Evolutionary conservation across 2,888 invertebrate species (phyloP), one percentile per base, ranked within the genome.

Genomic region (Xanthia togata): DNA sequence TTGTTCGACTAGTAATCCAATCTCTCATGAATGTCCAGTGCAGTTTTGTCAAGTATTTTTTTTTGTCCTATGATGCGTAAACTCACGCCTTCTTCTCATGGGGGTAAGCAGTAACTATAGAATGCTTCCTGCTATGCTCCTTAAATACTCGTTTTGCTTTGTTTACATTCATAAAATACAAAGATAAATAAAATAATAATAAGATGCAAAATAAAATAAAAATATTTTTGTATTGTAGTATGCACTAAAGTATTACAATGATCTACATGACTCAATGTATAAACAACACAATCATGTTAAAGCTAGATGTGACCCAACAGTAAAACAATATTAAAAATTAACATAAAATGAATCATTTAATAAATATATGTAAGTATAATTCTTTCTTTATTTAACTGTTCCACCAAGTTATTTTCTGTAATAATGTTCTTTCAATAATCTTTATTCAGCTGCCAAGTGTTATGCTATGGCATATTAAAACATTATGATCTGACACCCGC

Each of bases 391-490:
- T 78, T 79, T 67, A 76, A 78, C 70, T 79, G 31, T 79, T 65
- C 71, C 77, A 85, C 72, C 78, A 87, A 73, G 81, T 78, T 31
- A n/a, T 50, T 44, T 71, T 74, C 62, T 69, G 63, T 78, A 70
- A 72, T 67, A 65, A 44, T 69, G 20, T 76, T 81, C 72, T 71
- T 82, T 78, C 64, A 87, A 86, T 69, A 88, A 85, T 85, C 86
- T 91, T 91, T 89, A 76, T 55, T 81, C 87, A 89, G 82, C 72
- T 89, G 89, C 11, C 47, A 59, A 78, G 41, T 82, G 78, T 84
- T 73, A 76, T 74, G 57, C 77, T 79, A 76, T 9, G 26, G 72
- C 73, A 69, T 70, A 82, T 78, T 84, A 82, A 83, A 83, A 79
- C 41, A 77, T 76, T 72, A 82, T 78, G 50, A 64, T 70, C 35